Conservation (phyloP, 1,140 invertebrate species). For the Bombus impatiens region DNA sequence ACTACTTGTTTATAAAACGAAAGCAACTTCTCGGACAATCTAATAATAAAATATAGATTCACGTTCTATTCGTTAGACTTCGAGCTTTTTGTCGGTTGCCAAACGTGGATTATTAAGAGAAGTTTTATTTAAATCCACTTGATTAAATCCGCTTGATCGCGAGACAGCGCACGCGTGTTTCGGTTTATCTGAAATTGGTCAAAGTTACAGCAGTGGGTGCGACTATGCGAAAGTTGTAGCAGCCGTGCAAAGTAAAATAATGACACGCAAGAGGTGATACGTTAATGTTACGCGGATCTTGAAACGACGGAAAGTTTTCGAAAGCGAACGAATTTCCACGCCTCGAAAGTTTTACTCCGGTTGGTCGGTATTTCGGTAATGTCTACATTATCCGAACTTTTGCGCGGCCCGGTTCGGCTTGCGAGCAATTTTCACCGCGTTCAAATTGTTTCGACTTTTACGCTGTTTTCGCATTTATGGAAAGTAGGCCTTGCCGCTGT, state of each 20-base stretch:
- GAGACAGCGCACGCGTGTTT: no score
- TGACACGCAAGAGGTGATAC: conserved; percentile 12
- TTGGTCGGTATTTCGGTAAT: conserved; percentile 32
- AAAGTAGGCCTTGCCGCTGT: not conserved
- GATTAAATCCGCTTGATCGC: no score
- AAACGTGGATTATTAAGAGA: no score
- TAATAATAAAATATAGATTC: no score
- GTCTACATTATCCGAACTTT: conserved; percentile 35
- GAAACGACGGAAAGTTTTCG: conserved; percentile 31
- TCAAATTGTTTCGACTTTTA: conserved; percentile 26
- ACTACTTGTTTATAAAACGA: no score
- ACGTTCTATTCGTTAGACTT: no score
- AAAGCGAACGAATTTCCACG: conserved; percentile 21
- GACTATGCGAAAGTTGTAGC: not conserved
- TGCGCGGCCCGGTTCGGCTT: not conserved
- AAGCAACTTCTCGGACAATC: no score
- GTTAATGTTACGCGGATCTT: conserved; percentile 37
- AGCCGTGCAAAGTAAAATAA: conserved; percentile 15
- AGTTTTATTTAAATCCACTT: no score
- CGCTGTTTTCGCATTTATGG: not conserved
- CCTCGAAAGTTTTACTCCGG: not conserved
- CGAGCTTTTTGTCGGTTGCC: rapidly evolving
- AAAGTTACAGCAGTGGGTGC: conserved; percentile 11
- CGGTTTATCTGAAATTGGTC: not conserved
- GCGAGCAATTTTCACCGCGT: conserved; percentile 20